Conservation (phyloP, 2,113 vertebrate genomes). For the Centropristis striata region DNA sequence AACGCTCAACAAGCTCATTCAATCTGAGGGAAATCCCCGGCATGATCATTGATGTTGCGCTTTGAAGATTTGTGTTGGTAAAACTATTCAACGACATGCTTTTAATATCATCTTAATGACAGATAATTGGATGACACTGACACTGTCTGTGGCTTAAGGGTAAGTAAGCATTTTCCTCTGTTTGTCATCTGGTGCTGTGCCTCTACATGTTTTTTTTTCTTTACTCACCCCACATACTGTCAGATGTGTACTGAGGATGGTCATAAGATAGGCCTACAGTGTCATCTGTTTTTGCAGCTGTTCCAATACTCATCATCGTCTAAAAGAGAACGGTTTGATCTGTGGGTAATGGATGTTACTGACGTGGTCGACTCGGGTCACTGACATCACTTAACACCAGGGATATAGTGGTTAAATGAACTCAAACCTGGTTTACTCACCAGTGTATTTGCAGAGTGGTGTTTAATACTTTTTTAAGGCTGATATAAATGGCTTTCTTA, state of each 20-base stretch:
- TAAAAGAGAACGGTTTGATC: conserved; percentile 27
- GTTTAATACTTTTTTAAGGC: neutral
- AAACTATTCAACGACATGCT: conserved; percentile 5
- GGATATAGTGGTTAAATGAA: conserved; percentile 10
- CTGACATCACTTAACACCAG: conserved; percentile 26
- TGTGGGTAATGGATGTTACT: conserved; percentile 15
- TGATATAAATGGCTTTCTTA: neutral
- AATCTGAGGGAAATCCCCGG: neutral
- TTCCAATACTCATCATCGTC: conserved; percentile 11
- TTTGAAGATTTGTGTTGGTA: conserved; percentile 5
- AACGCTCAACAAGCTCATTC: conserved; percentile 8
- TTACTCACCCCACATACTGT: neutral
- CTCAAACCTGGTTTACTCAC: conserved; percentile 21
- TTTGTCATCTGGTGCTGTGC: conserved; percentile 2
- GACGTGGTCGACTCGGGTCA: neutral
- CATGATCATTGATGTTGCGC: conserved; percentile 2
- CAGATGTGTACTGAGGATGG: neutral
- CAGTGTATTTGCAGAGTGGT: conserved; percentile 9
- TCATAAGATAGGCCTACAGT: conserved; percentile 23
- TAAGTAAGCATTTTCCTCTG: neutral
- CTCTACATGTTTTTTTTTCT: conserved; percentile 7
- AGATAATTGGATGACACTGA: conserved; percentile 37
- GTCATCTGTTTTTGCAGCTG: conserved; percentile 51
- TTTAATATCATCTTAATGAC: conserved; percentile 28
- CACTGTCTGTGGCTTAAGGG: neutral